phyloP scores from a whole-genome alignment of 2,888 invertebrate species.

The Aleiodes testaceus region DNA sequence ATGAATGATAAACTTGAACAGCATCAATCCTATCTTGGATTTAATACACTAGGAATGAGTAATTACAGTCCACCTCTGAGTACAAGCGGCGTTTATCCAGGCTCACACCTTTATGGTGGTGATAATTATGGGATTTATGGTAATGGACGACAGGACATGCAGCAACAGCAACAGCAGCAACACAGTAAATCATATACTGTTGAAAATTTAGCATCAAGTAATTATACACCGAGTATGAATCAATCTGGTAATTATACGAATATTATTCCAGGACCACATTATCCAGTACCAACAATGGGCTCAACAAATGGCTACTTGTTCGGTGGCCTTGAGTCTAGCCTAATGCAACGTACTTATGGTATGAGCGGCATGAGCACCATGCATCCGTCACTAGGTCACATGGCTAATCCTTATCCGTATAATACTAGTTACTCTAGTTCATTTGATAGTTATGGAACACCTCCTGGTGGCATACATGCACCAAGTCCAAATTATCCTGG shows the following conservation, averaged over 20 bases:
- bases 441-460: constrained; percentile 72
- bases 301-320: constrained; percentile 69
- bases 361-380: constrained; percentile 68
- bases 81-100: constrained; percentile 61
- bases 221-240: constrained; percentile 70
- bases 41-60: constrained; percentile 59
- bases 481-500: constrained; percentile 81
- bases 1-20: constrained; percentile 67
- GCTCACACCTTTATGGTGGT: constrained; percentile 62
- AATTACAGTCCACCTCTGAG: constrained; percentile 68
- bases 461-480: constrained; percentile 78
- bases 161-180: constrained; percentile 62
- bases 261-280: constrained; percentile 71
- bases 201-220: constrained; percentile 72
- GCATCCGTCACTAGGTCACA: constrained; percentile 64
- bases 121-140: constrained; percentile 67
- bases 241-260: constrained; percentile 68
- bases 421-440: constrained; percentile 69
- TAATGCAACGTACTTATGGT: constrained; percentile 69
- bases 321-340: constrained; percentile 67
- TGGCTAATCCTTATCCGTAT: constrained; percentile 66
- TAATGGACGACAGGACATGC: constrained; percentile 61
- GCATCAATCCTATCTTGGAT: constrained; percentile 60
- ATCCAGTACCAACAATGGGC: constrained; percentile 69
- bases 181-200: constrained; percentile 72